Conservation (phyloP, 2,797 vertebrate genomes). For the Phrynocephalus vlangalii region DNA sequence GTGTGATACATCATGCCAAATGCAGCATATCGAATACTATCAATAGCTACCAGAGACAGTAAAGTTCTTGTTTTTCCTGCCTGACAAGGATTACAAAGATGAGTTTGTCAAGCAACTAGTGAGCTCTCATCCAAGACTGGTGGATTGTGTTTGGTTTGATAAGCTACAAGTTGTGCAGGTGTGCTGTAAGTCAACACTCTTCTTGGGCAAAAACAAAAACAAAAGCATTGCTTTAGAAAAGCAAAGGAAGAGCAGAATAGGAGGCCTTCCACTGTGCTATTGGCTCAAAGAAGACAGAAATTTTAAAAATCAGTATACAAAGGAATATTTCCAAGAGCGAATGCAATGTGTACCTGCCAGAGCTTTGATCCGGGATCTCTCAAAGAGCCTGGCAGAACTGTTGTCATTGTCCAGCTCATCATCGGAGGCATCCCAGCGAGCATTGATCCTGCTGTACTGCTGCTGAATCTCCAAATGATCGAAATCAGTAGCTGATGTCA, state of each 20-base stretch:
- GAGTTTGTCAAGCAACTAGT: no score
- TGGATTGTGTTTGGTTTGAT: neutral
- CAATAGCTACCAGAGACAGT: neutral
- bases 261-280: neutral
- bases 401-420: constrained; percentile 98
- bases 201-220: neutral
- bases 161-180: neutral
- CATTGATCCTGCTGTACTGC: constrained; percentile 92
- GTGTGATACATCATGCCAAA: neutral
- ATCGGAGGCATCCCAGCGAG: constrained; percentile 88
- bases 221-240: neutral
- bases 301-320: neutral
- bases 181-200: neutral
- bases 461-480: constrained; percentile 94
- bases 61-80: neutral
- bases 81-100: neutral
- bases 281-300: neutral
- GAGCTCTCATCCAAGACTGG: neutral
- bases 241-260: neutral
- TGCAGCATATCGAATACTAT: neutral
- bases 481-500: constrained; percentile 90
- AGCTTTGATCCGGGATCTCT: constrained; percentile 98
- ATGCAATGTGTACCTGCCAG: constrained; percentile 87
- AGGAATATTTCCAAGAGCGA: neutral
- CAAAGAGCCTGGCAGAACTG: constrained; percentile 93